These are phyloP conservation scores for Lagopus leucura DNA, from an alignment of 2,113 vertebrate species.

Conservation along the genomic window DNA sequence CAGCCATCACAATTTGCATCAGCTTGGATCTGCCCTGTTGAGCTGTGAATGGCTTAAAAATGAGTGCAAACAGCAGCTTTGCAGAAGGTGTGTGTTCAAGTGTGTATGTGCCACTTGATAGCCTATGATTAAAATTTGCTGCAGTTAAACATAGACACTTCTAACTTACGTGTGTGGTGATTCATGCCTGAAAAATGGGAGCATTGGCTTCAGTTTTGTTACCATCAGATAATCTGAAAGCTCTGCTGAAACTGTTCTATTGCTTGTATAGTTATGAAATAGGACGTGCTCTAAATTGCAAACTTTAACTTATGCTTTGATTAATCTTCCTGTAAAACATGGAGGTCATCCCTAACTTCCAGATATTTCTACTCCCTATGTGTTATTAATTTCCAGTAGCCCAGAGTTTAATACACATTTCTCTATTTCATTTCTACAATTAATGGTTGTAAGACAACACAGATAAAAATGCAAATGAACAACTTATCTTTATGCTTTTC, in stretches of 20 bases:
- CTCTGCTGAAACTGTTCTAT: background rate
- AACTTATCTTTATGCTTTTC: constrained; percentile 61
- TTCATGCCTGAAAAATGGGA: background rate
- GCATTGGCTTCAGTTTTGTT: background rate
- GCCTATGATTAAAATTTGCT: background rate
- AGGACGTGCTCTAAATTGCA: constrained; percentile 40
- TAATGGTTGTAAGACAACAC: constrained; percentile 65
- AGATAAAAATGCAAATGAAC: constrained; percentile 71
- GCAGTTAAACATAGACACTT: background rate
- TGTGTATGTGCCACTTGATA: background rate
- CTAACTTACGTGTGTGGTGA: background rate
- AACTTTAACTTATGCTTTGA: constrained; percentile 19
- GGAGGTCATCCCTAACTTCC: constrained; percentile 46
- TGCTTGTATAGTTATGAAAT: constrained; percentile 10
- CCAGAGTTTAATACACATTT: constrained; percentile 24
- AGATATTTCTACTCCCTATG: constrained; percentile 21
- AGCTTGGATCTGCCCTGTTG: background rate
- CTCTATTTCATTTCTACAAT: constrained; percentile 63
- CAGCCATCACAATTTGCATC: background rate
- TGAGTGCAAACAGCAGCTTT: background rate
- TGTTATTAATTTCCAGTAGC: constrained; percentile 52
- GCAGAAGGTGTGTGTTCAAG: background rate
- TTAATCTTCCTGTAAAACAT: background rate
- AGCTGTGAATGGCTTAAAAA: background rate
- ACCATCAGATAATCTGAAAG: background rate